A percentile compares a stretch with the other conserved stretches of the same genome.
Evolutionary conservation across 2,888 invertebrate genomes (phyloP).

Genomic region (Elegia similella): DNA sequence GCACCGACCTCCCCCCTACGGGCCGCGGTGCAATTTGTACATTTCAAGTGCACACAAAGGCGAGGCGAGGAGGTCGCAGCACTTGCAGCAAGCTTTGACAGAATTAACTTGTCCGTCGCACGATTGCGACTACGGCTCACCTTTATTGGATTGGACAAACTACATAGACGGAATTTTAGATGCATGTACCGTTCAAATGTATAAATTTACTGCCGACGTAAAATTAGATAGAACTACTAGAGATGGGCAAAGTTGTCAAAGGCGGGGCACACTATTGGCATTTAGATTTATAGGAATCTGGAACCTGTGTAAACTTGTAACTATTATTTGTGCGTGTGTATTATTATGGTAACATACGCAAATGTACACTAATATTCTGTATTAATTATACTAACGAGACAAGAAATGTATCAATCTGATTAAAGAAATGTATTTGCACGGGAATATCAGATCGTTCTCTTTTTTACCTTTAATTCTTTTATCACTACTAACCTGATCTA

Average conservation of each 20-base stretch:
- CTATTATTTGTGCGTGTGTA: no score
- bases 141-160: constrained; percentile 68
- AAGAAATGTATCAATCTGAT: no score
- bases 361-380: no score
- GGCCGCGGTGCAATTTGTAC: constrained; percentile 79
- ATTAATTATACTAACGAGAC: no score
- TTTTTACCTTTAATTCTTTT: no score
- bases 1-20: constrained; percentile 70
- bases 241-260: neutral
- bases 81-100: constrained; percentile 70
- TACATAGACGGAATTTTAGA: constrained; percentile 49
- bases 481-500: no score
- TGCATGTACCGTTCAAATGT: constrained; percentile 30
- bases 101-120: constrained; percentile 78
- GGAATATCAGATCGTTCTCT: no score
- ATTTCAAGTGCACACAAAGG: constrained; percentile 81
- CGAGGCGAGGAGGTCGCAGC: constrained; percentile 69
- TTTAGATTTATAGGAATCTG: no score
- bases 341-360: no score
- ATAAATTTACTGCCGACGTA: constrained; percentile 4
- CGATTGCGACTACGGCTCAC: constrained; percentile 58
- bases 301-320: no score
- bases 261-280: neutral
- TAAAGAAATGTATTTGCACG: no score
- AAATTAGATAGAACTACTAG: neutral